phyloP scores from a whole-genome alignment of 2,113 vertebrate genomes.

The Zosterops japonicus region DNA sequence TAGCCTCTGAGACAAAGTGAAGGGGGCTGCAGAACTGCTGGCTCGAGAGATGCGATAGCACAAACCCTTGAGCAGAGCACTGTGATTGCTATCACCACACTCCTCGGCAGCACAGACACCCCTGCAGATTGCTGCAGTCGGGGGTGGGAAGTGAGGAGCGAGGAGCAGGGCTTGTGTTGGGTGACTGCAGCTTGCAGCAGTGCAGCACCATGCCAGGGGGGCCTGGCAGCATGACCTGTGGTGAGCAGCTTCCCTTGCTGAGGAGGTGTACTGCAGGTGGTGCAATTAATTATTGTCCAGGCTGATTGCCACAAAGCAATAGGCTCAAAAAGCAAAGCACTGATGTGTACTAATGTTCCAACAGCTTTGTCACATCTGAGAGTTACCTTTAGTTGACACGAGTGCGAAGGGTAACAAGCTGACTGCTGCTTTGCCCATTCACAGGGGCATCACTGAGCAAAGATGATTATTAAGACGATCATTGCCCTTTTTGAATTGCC shows the following conservation, averaged over 20 bases:
- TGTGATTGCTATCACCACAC: neutral
- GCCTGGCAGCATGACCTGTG: fast-evolving
- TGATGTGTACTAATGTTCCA: neutral
- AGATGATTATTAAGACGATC: neutral
- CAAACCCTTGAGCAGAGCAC: neutral
- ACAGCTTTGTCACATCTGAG: neutral
- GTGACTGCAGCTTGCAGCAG: neutral
- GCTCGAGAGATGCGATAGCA: fast-evolving
- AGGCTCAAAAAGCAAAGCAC: neutral
- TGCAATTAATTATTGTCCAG: neutral
- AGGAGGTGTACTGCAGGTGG: neutral
- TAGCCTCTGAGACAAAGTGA: neutral
- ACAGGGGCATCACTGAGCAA: neutral
- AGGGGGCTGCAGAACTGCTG: neutral
- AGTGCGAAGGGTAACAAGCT: neutral
- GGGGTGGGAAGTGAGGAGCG: fast-evolving
- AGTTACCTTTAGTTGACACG: neutral
- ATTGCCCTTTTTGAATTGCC: neutral
- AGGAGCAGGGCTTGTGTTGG: fast-evolving
- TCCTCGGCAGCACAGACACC: fast-evolving
- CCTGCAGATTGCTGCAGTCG: fast-evolving
- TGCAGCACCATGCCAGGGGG: neutral
- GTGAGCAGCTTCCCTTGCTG: neutral
- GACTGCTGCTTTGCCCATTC: neutral
- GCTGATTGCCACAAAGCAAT: neutral